Evolutionary conservation across 53 echinoderm and acorn worm genomes (phyloP), one percentile per base, ranked within the genome.

Genomic region (Temnopleurus reevesii): DNA sequence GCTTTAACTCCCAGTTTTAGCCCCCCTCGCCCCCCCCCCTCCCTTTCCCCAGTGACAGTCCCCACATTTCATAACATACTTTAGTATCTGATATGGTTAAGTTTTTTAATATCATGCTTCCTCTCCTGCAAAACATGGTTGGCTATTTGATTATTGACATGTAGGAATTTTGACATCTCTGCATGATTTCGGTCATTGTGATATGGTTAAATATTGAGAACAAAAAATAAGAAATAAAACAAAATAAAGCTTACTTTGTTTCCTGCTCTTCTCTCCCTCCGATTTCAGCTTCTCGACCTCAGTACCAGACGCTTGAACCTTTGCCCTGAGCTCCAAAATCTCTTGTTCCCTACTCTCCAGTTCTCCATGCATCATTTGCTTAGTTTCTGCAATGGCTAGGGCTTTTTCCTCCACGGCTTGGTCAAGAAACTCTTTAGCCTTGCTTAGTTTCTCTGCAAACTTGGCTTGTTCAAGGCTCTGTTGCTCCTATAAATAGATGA

Each of bases 301-400:
- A 13, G 35, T 76, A 17, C 89, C 91, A 33, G 84, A 33, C 61
- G 90, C 90, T 79, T 76, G 91, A 1, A 92, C 87, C 89, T 76
- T 95, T 23, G 89, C 91, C 55, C 95, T 81, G 46, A 94, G 81
- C 76, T 93, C 90, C 28, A 91, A 86, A 46, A 90, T 94, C 44
- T 94, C 86, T 49, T 81, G 71, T 21, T 95, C 95, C 51, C 93
- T 92, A 27, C 59, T 82, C 64, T 93, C 93, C 60, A 97, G 85
- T 56, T 97, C 93, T 8, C 79, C 92, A 89, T 97, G 98, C 95
- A 97, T 95, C 86, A 93, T 93, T 59, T 92, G 92, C 26, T 97
- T 97, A 60, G 95, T 93, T 84, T 97, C 95, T 21, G 98, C 98
- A 53, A 97, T 94, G 30, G 95, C 93, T 55, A 97, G 76, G 34